Conservation (phyloP, 2,888 invertebrate genomes). For the Drosophila infuscata region DNA sequence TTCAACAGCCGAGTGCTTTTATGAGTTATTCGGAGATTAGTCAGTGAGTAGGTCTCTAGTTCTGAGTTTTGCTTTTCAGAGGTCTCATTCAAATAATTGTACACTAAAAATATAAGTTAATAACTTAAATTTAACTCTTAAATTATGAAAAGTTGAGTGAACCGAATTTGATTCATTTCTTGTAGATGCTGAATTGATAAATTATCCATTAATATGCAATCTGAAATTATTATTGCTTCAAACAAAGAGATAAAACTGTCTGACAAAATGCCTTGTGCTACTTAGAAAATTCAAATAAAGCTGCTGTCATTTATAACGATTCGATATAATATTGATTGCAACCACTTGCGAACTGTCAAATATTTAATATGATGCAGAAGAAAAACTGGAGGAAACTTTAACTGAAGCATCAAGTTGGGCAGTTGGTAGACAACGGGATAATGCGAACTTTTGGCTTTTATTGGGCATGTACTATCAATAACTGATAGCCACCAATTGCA, state of each 20-base stretch:
- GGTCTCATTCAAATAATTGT: background rate
- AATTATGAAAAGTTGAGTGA: background rate
- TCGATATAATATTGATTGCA: slow-evolving; percentile 19
- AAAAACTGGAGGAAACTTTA: slow-evolving; percentile 14
- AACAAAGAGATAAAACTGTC: background rate
- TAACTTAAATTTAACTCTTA: background rate
- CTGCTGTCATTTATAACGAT: slow-evolving; percentile 10
- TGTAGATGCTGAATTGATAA: background rate
- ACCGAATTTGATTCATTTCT: background rate
- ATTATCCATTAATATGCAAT: background rate
- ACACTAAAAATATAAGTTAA: background rate
- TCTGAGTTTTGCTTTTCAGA: background rate
- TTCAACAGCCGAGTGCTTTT: background rate
- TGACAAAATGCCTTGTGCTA: background rate
- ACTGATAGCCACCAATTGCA: slow-evolving; percentile 66
- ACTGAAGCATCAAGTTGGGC: slow-evolving; percentile 25
- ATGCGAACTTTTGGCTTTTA: slow-evolving; percentile 55
- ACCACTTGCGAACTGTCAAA: slow-evolving; percentile 24
- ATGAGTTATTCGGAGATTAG: background rate
- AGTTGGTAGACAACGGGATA: slow-evolving; percentile 16
- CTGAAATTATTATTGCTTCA: background rate
- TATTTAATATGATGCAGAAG: slow-evolving; percentile 21
- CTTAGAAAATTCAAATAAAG: slow-evolving; percentile 1
- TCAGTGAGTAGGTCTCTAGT: background rate
- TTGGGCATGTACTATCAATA: slow-evolving; percentile 58